Percentiles rank a stretch among this genome's conserved stretches.
Conservation (phyloP, 2,113 vertebrate genomes). For the Fregata magnificens region DNA sequence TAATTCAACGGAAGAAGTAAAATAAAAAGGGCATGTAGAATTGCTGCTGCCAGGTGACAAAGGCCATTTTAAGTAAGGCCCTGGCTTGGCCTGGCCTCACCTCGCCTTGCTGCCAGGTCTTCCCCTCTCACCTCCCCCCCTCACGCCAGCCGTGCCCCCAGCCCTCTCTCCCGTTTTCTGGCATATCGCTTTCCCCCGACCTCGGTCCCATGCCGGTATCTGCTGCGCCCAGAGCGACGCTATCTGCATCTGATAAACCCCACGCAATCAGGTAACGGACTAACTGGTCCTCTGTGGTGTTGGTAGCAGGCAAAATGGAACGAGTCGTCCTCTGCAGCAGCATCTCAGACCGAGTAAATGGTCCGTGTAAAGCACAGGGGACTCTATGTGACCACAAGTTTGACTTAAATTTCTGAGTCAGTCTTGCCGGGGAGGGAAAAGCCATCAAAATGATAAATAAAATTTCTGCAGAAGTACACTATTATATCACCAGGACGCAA, state of each 20-base stretch:
- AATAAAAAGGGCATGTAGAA: not conserved
- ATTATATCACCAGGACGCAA: not conserved
- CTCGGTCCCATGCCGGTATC: accelerated
- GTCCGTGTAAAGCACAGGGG: not conserved
- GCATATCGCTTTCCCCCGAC: accelerated
- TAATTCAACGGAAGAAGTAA: not conserved
- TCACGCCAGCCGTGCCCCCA: accelerated
- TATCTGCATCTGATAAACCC: not conserved
- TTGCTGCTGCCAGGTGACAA: conserved; percentile 14
- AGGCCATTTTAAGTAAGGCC: not conserved
- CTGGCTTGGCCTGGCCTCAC: not conserved
- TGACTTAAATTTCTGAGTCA: not conserved
- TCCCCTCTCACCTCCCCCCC: not conserved
- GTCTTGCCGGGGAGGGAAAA: not conserved
- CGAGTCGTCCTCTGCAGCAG: not conserved
- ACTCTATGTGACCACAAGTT: not conserved
- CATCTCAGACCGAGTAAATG: not conserved
- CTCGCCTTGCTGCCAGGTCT: not conserved
- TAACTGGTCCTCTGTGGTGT: not conserved
- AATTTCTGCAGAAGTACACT: not conserved
- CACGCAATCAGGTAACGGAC: not conserved
- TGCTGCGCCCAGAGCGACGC: not conserved
- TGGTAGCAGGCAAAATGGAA: not conserved
- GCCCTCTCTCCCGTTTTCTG: not conserved
- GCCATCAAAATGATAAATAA: not conserved